Evolutionary conservation across 2,888 invertebrate genomes (phyloP), one percentile per base, ranked within the genome.

Genomic region (Tenthredo scrophulariae): DNA sequence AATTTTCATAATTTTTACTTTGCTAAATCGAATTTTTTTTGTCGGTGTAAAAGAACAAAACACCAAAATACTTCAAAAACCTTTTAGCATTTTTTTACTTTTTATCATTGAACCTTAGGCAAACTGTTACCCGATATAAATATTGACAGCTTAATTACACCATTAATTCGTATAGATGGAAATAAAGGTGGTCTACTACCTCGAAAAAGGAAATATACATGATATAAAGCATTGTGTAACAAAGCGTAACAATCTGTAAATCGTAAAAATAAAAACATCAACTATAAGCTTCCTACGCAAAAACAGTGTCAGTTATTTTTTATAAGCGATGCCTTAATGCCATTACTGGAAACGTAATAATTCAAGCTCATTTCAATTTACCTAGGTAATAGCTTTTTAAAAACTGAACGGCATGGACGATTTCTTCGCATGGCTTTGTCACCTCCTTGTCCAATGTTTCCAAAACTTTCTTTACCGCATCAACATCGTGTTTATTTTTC

Each of bases 351-450:
- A 80, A n/a, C 15, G 46, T 15, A 37, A 40, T 79, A 37, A 62
- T 40, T 77, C 54, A 85, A 83, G 84, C 33, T 88, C 87, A 88
- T 85, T 91, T 87, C 85, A 93, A 91, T 92, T 93, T 93, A 93
- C 93, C 93, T 88, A 93, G 88, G 86, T 93, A 93, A 86, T 92
- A 93, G 86, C 91, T 92, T 85, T 93, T 93, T 46, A 93, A 89
- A 86, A 93, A 93, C 84, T 93, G 93, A 67, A 91, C 88, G 0
- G 91, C 93, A 58, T 92, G 92, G 46, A 93, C 90, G 43, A 93
- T 91, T 86, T 93, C 93, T 84, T 93, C 93, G 77, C 93, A 93
- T 3, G 93, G 93, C 88, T 91, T 91, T 85, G 88, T 88, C 7
- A 90, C 90, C 84, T 91, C 90, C 0, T 87, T 87, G 85, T 90